These are phyloP conservation scores for Morelia viridis DNA, from an alignment of 2,797 vertebrate species.

Conservation along the genomic window DNA sequence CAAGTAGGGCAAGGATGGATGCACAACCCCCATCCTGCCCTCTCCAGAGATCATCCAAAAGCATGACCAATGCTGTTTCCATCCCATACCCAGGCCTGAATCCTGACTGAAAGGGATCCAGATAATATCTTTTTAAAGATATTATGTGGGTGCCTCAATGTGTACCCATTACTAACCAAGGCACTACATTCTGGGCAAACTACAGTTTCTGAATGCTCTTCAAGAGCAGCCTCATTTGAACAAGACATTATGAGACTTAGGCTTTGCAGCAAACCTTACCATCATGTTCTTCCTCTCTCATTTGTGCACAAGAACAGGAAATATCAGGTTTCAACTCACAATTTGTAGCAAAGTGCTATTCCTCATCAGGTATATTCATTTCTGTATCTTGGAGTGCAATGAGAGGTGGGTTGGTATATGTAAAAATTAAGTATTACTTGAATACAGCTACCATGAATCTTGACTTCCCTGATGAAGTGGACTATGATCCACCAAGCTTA, in stretches of 20 bases:
- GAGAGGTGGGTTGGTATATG: neutral
- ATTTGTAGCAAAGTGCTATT: neutral
- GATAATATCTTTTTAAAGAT: neutral
- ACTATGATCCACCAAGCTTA: neutral
- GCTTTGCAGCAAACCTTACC: neutral
- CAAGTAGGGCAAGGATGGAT: too few relatives aligned
- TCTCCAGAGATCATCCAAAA: too few relatives aligned
- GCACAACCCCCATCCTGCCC: too few relatives aligned
- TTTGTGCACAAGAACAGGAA: neutral
- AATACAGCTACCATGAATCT: neutral
- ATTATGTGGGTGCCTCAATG: neutral
- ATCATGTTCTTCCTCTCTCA: neutral
- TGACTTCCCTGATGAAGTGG: neutral
- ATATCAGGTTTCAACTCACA: neutral
- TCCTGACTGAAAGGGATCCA: too few relatives aligned
- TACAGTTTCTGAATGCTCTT: neutral
- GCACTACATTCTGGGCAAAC: neutral
- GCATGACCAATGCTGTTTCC: too few relatives aligned
- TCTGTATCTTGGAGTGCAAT: neutral
- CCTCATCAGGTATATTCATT: neutral
- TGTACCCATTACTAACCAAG: neutral
- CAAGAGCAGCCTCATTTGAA: neutral
- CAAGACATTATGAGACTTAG: neutral
- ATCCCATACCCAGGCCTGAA: too few relatives aligned
- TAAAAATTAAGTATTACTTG: neutral